Evolutionary conservation across 2,888 invertebrate genomes (phyloP).

Genomic region (Eilema caniola): DNA sequence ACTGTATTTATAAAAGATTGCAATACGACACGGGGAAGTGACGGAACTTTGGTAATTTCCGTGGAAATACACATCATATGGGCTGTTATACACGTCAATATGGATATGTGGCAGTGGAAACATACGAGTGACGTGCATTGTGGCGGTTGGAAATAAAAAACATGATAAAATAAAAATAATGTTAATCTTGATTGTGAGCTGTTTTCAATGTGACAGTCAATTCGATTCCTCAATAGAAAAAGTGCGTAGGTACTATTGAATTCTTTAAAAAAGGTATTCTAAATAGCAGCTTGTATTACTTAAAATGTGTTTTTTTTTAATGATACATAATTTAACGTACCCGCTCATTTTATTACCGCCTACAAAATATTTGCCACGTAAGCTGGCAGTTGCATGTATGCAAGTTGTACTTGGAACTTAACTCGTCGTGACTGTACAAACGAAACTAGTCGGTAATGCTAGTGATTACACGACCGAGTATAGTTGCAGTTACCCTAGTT

Average conservation of each 20-base stretch:
- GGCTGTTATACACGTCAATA: slow-evolving; percentile 44
- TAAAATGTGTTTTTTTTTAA: no score
- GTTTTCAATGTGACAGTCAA: no score
- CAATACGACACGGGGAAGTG: slow-evolving; percentile 25
- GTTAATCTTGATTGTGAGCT: no score
- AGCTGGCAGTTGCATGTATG: slow-evolving; percentile 47
- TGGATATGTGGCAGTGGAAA: slow-evolving; percentile 19
- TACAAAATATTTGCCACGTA: slow-evolving; percentile 38
- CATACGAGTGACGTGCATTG: slow-evolving; percentile 24
- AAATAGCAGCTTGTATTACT: no score
- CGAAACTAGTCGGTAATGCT: slow-evolving; percentile 20
- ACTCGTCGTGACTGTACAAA: slow-evolving; percentile 42
- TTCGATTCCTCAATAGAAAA: no score
- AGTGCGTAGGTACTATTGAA: no score
- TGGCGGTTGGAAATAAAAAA: slow-evolving; percentile 5
- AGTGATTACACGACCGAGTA: slow-evolving; percentile 21
- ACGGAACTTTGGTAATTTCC: slow-evolving; percentile 60
- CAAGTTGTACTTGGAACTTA: slow-evolving; percentile 44
- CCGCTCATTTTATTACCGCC: background rate
- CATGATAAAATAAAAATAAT: no score
- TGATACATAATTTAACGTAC: background rate
- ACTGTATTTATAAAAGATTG: slow-evolving; percentile 33
- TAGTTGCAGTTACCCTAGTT: slow-evolving; percentile 14
- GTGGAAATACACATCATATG: slow-evolving; percentile 52
- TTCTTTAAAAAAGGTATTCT: no score